Conservation (phyloP, 2,888 invertebrate species). For the Frankliniella intonsa region DNA sequence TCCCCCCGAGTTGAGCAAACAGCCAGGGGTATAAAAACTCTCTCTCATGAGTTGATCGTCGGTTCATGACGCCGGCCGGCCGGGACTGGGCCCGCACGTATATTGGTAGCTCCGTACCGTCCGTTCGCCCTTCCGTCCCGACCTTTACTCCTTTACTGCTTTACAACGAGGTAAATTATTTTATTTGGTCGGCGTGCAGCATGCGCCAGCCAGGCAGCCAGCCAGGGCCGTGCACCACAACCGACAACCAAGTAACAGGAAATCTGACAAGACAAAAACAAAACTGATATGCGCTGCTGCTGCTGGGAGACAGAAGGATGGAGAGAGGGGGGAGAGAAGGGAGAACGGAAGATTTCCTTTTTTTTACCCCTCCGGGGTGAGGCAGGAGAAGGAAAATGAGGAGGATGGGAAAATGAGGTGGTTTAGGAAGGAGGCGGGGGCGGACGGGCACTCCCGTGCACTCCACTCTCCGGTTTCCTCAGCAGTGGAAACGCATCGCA, state of each 20-base stretch:
- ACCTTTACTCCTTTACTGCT: neutral
- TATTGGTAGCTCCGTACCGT: neutral
- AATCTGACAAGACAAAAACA: slow-evolving; percentile 10
- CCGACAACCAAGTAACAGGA: neutral
- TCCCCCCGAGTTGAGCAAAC: no score
- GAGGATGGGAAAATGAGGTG: neutral
- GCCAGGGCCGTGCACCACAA: neutral
- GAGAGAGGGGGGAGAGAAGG: no score
- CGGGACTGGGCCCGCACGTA: neutral
- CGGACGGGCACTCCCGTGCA: neutral
- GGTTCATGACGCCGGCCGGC: no score
- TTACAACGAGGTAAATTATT: slow-evolving; percentile 1
- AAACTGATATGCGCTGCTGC: neutral
- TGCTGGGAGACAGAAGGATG: no score
- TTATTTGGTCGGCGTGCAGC: neutral
- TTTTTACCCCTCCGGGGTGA: neutral
- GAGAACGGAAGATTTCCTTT: no score
- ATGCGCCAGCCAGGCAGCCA: no score
- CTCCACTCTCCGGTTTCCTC: slow-evolving; percentile 2
- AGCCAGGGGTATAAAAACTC: no score
- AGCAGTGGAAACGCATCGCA: neutral
- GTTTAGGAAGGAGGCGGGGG: neutral
- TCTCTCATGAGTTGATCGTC: neutral
- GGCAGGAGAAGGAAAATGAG: neutral
- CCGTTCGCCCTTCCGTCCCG: no score